Percentiles rank a stretch among this genome's conserved stretches.
Evolutionary conservation across 2,888 invertebrate species (phyloP).

Genomic region (Megastigmus dorsalis): DNA sequence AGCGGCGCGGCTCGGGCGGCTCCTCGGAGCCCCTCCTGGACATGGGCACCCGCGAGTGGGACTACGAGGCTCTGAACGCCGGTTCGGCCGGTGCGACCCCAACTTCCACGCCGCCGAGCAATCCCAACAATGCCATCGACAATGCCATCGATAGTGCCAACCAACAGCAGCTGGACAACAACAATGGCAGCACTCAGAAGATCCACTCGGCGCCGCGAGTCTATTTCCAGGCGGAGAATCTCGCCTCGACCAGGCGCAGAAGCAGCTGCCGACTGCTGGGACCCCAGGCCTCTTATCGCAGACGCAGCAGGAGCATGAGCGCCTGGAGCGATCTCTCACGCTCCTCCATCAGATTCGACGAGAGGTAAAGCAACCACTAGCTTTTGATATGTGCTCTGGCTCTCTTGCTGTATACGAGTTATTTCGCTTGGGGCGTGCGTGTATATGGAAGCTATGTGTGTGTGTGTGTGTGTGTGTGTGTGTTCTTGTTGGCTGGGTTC

Average conservation of each 20-base stretch:
- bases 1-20: slow-evolving; percentile 53
- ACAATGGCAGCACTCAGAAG: slow-evolving; percentile 31
- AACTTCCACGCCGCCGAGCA: slow-evolving; percentile 66
- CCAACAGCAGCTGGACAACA: neutral
- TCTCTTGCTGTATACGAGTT: no score
- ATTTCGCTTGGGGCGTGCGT: no score
- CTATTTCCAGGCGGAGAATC: slow-evolving; percentile 77
- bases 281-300: slow-evolving; percentile 62
- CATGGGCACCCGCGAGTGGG: slow-evolving; percentile 72
- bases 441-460: no score
- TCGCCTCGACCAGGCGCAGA: slow-evolving; percentile 68
- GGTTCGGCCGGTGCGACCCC: slow-evolving; percentile 67
- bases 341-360: slow-evolving; percentile 87
- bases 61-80: slow-evolving; percentile 67
- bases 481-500: neutral
- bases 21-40: slow-evolving; percentile 73
- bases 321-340: slow-evolving; percentile 92
- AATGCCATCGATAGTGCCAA: no score
- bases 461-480: no score
- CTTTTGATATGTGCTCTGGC: no score
- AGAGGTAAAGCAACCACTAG: slow-evolving; percentile 77
- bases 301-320: slow-evolving; percentile 82
- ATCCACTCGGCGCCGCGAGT: slow-evolving; percentile 75
- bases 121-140: slow-evolving; percentile 56
- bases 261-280: slow-evolving; percentile 66